Evolutionary conservation across 2,113 vertebrate species (phyloP).

Genomic region (Glareola pratincola): DNA sequence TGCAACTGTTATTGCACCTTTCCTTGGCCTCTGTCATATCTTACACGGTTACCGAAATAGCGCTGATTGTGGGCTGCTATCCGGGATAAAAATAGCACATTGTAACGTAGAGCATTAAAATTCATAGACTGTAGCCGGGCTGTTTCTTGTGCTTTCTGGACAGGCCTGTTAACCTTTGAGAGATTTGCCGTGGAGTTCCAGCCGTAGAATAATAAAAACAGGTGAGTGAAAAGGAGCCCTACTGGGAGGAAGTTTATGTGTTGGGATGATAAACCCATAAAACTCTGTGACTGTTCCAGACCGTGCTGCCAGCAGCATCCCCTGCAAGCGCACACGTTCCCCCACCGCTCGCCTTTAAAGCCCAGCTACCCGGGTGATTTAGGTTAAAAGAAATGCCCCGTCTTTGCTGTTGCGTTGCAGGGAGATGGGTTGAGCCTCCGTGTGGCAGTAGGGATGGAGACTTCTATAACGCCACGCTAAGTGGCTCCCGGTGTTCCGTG

Average conservation of each 20-base stretch:
- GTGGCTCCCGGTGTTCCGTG: not conserved
- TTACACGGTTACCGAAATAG: slow-evolving; percentile 28
- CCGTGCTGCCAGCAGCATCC: not conserved
- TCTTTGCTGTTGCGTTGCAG: not conserved
- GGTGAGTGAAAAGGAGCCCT: not conserved
- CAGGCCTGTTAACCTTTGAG: slow-evolving; percentile 61
- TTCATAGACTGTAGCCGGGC: slow-evolving; percentile 35
- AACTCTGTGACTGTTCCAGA: not conserved
- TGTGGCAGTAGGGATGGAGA: not conserved
- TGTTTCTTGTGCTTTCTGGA: slow-evolving; percentile 35
- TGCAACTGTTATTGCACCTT: slow-evolving; percentile 32
- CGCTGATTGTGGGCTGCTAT: slow-evolving; percentile 28
- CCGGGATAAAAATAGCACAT: slow-evolving; percentile 55
- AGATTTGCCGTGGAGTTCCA: not conserved
- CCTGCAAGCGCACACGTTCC: not conserved
- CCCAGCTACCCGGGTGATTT: not conserved
- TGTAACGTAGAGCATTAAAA: slow-evolving; percentile 62
- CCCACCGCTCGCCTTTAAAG: not conserved
- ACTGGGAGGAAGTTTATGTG: not conserved
- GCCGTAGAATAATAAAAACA: slow-evolving; percentile 43
- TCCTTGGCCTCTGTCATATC: slow-evolving; percentile 45
- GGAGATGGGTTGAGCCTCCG: not conserved
- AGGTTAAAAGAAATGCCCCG: not conserved
- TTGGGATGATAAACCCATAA: slow-evolving; percentile 30
- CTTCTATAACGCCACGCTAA: not conserved